Evolutionary conservation across 1,140 invertebrate genomes (phyloP), one percentile per base, ranked within the genome.

Genomic region (Drosophila quadrilineata): DNA sequence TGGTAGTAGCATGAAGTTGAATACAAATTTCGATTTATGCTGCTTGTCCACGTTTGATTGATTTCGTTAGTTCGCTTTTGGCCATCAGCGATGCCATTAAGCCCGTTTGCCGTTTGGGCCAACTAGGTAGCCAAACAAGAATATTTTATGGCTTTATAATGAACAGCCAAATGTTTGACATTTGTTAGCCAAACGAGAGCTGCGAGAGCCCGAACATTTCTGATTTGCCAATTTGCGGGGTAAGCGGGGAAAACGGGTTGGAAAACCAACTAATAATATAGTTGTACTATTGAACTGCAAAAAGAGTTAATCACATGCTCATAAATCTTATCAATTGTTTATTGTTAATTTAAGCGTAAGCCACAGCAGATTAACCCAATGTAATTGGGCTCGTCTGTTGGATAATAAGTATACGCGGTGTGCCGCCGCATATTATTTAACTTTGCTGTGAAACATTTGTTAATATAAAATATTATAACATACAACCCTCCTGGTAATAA

Each of bases 381-480:
- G 29, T 46, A 48, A 54, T 40, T 53, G 35, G 46, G n/a, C 17
- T 21, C 28, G 16, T 21, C 40, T 19, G 21, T 41, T 59, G 21
- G 35, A 53, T 40, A 24, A 17, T n/a, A 22, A 54, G 26, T 14
- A 29, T 31, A 31, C 36, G 17, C 14, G 3, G 9, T 0, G 17
- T 19, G 16, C 35, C 35, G 22, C 28, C 49, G 16, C 45, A 29
- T 28, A 57, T 57, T 48, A 48, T 64, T 64, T 57, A 64, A 57
- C 59, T 54, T n/a, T 22, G 24, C 40, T 48, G 50, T 35, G 29
- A 28, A 41, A 38, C 72, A 82, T 82, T 82, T 76, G 76, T 82
- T 82, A 73, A 76, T 84, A 74, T 76, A 58, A 76, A 82, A 76
- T 76, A 82, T 82, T 80, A 80, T 64, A 80, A 65, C 62, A n/a